Percentiles rank a stretch among this genome's conserved stretches.
These are phyloP conservation scores for Tetragnatha versicolor DNA, from an alignment of 1,140 invertebrate species.

Conservation along the genomic window DNA sequence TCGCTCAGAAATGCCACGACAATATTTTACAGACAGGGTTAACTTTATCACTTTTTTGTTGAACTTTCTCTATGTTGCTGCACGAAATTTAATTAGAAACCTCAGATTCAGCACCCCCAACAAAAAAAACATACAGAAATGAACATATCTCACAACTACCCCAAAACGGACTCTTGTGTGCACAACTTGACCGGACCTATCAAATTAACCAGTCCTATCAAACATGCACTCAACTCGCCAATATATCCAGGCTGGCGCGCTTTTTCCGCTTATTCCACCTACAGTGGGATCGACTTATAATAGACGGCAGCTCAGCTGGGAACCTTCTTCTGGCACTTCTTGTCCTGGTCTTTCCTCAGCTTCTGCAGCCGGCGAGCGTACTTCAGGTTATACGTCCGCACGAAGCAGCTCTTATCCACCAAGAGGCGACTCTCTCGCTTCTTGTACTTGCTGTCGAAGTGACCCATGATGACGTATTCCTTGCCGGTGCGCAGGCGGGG, in stretches of 20 bases:
- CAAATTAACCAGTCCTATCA: too few species aligned
- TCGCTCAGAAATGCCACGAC: too few species aligned
- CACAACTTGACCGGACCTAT: too few species aligned
- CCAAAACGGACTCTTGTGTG: too few species aligned
- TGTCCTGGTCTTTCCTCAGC: conserved; percentile 55
- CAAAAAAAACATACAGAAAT: too few species aligned
- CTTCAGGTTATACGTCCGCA: conserved; percentile 53
- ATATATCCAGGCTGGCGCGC: not conserved
- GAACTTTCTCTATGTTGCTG: too few species aligned
- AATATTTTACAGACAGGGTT: too few species aligned
- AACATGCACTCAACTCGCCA: too few species aligned
- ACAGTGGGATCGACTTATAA: not conserved
- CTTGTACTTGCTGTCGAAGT: conserved; percentile 54
- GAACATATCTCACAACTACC: too few species aligned
- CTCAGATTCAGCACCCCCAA: too few species aligned
- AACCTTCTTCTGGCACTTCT: conserved; percentile 57
- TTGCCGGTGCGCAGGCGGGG: conserved; percentile 51
- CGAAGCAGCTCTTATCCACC: conserved; percentile 55
- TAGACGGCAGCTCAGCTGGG: not conserved
- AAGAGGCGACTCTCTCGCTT: conserved; percentile 56
- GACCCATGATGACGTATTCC: conserved; percentile 58
- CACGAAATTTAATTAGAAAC: too few species aligned
- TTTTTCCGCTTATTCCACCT: not conserved
- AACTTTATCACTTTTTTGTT: too few species aligned
- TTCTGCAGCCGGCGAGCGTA: conserved; percentile 55